These are phyloP conservation scores for Napeogenes inachia DNA, from an alignment of 2,888 invertebrate species.

Conservation along the genomic window DNA sequence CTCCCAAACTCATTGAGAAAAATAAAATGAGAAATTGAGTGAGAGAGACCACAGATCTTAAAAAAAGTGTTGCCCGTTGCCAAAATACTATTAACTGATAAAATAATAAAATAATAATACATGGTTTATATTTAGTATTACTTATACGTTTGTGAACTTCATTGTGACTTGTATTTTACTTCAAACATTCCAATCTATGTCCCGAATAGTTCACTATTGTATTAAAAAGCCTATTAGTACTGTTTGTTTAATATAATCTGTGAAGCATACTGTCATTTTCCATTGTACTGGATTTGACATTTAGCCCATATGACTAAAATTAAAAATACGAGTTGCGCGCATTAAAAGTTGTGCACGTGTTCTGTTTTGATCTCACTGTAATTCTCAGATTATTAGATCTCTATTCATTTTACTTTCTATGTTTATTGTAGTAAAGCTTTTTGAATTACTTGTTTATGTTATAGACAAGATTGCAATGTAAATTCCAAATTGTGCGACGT, in stretches of 20 bases:
- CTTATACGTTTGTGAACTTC: no score
- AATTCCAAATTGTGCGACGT: slow-evolving; percentile 44
- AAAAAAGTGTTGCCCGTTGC: slow-evolving; percentile 27
- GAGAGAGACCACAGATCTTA: slow-evolving; percentile 39
- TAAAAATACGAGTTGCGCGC: slow-evolving; percentile 34
- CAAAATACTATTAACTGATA: slow-evolving; percentile 3
- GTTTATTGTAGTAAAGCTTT: slow-evolving; percentile 14
- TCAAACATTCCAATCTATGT: no score
- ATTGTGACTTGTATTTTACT: no score
- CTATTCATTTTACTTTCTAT: slow-evolving; percentile 3
- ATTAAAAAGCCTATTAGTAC: no score
- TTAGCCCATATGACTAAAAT: no score
- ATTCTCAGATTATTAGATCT: slow-evolving; percentile 9
- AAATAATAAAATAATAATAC: background rate
- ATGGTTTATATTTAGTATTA: no score
- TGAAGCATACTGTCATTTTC: no score
- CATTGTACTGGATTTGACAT: no score
- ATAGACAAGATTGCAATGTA: slow-evolving; percentile 35
- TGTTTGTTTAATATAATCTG: no score
- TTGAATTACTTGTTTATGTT: background rate
- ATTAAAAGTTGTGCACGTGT: slow-evolving; percentile 45
- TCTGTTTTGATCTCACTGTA: slow-evolving; percentile 18
- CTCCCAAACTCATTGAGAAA: slow-evolving; percentile 73
- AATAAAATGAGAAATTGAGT: slow-evolving; percentile 60
- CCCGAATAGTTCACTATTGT: no score